Base-by-base conservation (phyloP, 2,113 vertebrate genomes). In the Gopherus flavomarginatus region DNA sequence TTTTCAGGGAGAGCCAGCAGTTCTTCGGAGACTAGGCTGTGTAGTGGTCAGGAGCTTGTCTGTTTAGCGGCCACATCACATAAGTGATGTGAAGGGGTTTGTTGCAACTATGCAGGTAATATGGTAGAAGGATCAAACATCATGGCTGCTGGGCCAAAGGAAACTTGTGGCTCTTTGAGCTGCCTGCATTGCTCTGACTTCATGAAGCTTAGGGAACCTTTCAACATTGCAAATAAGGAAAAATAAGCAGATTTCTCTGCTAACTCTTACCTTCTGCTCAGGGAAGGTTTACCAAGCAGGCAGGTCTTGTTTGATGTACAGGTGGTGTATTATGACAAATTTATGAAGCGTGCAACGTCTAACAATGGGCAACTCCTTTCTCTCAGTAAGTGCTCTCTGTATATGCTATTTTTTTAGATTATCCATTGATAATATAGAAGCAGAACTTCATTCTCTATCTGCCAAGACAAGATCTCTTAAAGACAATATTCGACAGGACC, bases 401-500 rank as follows among this genome's bases (percentile, higher is more conserved):
- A 11, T 49, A 26, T 96, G 82, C 92, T 96, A 44, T 91, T 65
- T 65, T 92, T 98, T 54, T 87, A 99, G 99, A 96, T 98, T 99
- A 94, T 99, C 99, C 42, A 98, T 99, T 97, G 99, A 99, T 93
- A 99, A 97, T 97, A 98, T 99, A 1, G 99, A 99, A 93, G 83
- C 97, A 72, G 99, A 99, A 88, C 98, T 99, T 54, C 98, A 98
- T 77, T 99, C 99, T 0, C 98, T 99, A 21, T 98, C 98, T 62
- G 97, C 98, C 86, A 99, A 99, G 94, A 99, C 98, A 56, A 98
- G 95, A 96, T 98, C 98, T 35, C 97, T 99, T 88, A 98, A 99
- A 97, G 98, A 99, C 89, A 99, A 99, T 91, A 98, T 99, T 94
- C 98, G 97, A 83, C 97, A 96, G 80, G 99, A 99, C 85, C 78